phyloP scores from a whole-genome alignment of 2,888 invertebrate species.

The Conchocele bisecta region DNA sequence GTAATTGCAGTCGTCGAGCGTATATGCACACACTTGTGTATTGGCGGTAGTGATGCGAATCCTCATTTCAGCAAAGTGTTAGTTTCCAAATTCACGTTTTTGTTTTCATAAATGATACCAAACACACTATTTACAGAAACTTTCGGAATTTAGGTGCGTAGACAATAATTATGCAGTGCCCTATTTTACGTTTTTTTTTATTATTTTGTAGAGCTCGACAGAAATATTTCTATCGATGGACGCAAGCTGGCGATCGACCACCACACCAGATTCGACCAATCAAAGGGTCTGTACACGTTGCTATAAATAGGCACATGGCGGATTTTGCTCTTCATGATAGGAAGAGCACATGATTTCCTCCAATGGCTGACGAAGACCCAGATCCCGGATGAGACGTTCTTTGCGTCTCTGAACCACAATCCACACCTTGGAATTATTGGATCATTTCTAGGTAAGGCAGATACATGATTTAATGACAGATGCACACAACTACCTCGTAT shows the following conservation, averaged over 20 bases:
- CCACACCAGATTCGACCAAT: slow-evolving; percentile 57
- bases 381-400: slow-evolving; percentile 74
- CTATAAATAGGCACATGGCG: slow-evolving; percentile 66
- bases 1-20: too few relatives aligned
- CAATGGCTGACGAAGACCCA: slow-evolving; percentile 69
- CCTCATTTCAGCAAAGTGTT: too few relatives aligned
- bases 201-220: slow-evolving; percentile 22
- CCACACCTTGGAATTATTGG: slow-evolving; percentile 68
- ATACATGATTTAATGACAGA: background rate
- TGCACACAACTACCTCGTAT: background rate
- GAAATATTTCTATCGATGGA: slow-evolving; percentile 47
- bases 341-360: slow-evolving; percentile 60
- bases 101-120: too few relatives aligned
- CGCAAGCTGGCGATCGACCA: slow-evolving; percentile 26
- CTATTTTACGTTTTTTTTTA: background rate
- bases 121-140: too few relatives aligned
- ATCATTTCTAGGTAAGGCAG: slow-evolving; percentile 63
- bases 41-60: too few relatives aligned
- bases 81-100: too few relatives aligned
- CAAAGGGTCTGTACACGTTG: slow-evolving; percentile 74
- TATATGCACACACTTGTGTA: too few relatives aligned
- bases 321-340: slow-evolving; percentile 65
- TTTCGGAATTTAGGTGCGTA: too few relatives aligned
- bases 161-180: too few relatives aligned
- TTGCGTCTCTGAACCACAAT: slow-evolving; percentile 74